A percentile compares a stretch with the other conserved stretches of the same genome.
These are phyloP conservation scores for Neoniphon sammara DNA, from an alignment of 2,797 vertebrate species.

Conservation along the genomic window DNA sequence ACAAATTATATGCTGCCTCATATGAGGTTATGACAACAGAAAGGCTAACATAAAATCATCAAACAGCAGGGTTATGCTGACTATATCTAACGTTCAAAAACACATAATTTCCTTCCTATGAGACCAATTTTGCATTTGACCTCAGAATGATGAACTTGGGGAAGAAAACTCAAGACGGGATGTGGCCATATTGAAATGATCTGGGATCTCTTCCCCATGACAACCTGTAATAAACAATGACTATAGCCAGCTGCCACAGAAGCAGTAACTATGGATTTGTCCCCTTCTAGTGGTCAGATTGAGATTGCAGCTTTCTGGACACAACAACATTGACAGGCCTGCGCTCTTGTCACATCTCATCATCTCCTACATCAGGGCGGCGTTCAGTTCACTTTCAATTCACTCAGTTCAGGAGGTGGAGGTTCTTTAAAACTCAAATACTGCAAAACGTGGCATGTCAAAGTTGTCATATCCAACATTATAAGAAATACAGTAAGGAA, in stretches of 20 bases:
- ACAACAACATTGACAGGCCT: too few relatives aligned
- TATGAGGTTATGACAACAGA: conserved; percentile 34
- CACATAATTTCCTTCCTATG: not conserved
- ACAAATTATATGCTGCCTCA: conserved; percentile 24
- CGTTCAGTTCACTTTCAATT: conserved; percentile 23
- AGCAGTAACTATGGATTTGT: conserved; percentile 58
- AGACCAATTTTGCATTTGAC: conserved; percentile 31
- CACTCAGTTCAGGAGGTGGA: conserved; percentile 10
- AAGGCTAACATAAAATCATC: conserved; percentile 22
- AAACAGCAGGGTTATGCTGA: conserved; percentile 29
- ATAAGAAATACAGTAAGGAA: conserved; percentile 28
- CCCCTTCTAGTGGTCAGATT: conserved; percentile 70
- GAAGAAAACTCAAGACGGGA: conserved; percentile 26
- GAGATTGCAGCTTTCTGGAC: conserved; percentile 29
- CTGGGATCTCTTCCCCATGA: conserved; percentile 2
- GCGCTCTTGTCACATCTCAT: too few relatives aligned
- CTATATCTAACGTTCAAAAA: conserved; percentile 26
- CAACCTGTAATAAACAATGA: conserved; percentile 23
- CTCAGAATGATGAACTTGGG: not conserved
- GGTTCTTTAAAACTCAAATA: conserved; percentile 21
- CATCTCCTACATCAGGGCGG: not conserved
- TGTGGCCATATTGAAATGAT: conserved; percentile 27
- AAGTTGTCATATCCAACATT: conserved; percentile 24
- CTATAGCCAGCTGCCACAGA: conserved; percentile 16
- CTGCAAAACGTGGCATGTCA: conserved; percentile 32